Conservation (phyloP, 53 echinoderm and acorn worm genomes). For the Hippasteria phrygiana region DNA sequence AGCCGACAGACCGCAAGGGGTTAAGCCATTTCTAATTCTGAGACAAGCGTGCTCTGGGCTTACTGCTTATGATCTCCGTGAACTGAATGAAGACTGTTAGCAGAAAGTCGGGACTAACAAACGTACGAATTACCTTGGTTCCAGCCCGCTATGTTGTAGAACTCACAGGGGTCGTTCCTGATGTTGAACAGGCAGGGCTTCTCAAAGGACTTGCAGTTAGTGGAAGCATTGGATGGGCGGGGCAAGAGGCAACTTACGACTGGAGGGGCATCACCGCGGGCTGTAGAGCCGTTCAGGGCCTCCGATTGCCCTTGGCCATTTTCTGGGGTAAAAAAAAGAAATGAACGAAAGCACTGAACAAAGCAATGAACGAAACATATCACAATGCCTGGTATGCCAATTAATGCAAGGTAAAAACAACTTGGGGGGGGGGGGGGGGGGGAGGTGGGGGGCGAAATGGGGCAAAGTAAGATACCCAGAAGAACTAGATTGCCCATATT, state of each 20-base stretch:
- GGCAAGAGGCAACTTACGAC: conserved; percentile 76
- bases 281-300: neutral
- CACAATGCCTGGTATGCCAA: too few relatives aligned
- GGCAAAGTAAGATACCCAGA: too few relatives aligned
- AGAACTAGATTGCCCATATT: too few relatives aligned
- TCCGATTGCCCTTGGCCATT: neutral
- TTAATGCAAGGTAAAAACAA: too few relatives aligned
- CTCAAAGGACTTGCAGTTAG: conserved; percentile 72
- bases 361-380: too few relatives aligned
- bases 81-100: neutral
- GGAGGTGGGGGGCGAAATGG: too few relatives aligned
- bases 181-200: conserved; percentile 86
- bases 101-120: neutral
- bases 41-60: too few relatives aligned
- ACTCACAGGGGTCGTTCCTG: conserved; percentile 89
- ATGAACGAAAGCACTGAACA: neutral
- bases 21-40: too few relatives aligned
- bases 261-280: conserved; percentile 19
- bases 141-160: conserved; percentile 85
- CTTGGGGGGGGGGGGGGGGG: too few relatives aligned
- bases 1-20: too few relatives aligned
- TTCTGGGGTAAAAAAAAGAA: conserved; percentile 4
- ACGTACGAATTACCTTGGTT: conserved; percentile 71
- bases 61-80: neutral
- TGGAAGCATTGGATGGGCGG: conserved; percentile 80